Base-by-base conservation (phyloP, 2,113 vertebrate species). In the Sinocyclocheilus anshuiensis region DNA sequence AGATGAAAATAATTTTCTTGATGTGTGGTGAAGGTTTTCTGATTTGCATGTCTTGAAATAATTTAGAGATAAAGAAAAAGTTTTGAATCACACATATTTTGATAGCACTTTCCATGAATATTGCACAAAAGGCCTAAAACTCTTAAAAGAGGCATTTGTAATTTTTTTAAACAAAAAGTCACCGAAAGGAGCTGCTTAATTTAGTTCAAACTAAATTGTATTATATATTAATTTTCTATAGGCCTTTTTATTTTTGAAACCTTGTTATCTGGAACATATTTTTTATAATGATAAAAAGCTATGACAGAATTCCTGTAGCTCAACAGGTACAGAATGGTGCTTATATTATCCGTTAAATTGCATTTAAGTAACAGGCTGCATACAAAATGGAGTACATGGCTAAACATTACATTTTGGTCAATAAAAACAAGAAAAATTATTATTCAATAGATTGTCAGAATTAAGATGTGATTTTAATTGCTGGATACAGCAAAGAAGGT, bases 11-110 rank as follows among this genome's bases (percentile, higher is more conserved):
- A 0, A 29, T 36, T 48, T 67, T 53, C 45, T 50, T 71, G 61
- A 69, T 83, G 18, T 39, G 33, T 59, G 50, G 33, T 59, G 29
- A 83, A 59, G 50, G 48, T 74, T 74, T 74, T 83, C 33, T 74
- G 10, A 55, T 72, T 69, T 20, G 29, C 26, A 53, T 57, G 48
- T n/a, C 29, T 83, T 36, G 15, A 67, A 67, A 24, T 67, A 55
- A 33, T 55, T 75, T 75, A 24, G 13, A 77, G 75, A 55, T 55
- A 26, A 53, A 8, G 13, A 53, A 20, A n/a, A 81, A 10, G 9
- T 81, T 67, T 67, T 18, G 15, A 65, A 61, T 57, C 8, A 4
- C 18, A 42, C 1, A 4, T 1, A 26, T 65, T 81, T 59, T 76
- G 74, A 74, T 42, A 42, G 36, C 4, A 42, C 69, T 42, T 42